phyloP scores from a whole-genome alignment of 2,888 invertebrate species.

The Plagiodera versicolora region DNA sequence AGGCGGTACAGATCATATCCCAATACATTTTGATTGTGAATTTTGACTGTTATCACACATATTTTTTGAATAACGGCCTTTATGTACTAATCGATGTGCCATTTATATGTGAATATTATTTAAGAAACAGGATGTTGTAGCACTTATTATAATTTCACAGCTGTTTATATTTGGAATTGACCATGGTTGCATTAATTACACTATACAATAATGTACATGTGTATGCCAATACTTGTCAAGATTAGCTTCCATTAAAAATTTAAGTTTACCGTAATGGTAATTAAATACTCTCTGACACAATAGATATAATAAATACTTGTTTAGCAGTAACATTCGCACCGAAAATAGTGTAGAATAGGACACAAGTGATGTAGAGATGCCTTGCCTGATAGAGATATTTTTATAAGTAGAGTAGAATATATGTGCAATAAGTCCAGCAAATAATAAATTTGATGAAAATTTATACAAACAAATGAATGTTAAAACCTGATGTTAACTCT shows the following conservation, averaged over 20 bases:
- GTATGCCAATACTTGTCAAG: neutral
- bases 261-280: neutral
- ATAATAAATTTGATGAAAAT: neutral
- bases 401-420: slow-evolving; percentile 36
- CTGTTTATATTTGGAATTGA: neutral
- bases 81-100: neutral
- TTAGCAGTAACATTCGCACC: neutral
- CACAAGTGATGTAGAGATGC: slow-evolving; percentile 43
- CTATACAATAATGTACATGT: neutral
- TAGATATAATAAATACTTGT: neutral
- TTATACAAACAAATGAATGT: neutral
- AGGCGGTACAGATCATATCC: no score
- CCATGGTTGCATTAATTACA: neutral
- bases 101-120: neutral
- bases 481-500: neutral
- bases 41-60: neutral
- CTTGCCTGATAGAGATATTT: slow-evolving; percentile 42
- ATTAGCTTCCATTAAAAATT: neutral
- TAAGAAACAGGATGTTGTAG: neutral
- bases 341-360: slow-evolving; percentile 18
- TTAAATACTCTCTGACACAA: no score
- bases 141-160: neutral
- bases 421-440: slow-evolving; percentile 12
- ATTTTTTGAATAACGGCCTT: no score
- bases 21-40: neutral